Base-by-base conservation (phyloP, 2,797 vertebrate species). In the Liparis tanakae region DNA sequence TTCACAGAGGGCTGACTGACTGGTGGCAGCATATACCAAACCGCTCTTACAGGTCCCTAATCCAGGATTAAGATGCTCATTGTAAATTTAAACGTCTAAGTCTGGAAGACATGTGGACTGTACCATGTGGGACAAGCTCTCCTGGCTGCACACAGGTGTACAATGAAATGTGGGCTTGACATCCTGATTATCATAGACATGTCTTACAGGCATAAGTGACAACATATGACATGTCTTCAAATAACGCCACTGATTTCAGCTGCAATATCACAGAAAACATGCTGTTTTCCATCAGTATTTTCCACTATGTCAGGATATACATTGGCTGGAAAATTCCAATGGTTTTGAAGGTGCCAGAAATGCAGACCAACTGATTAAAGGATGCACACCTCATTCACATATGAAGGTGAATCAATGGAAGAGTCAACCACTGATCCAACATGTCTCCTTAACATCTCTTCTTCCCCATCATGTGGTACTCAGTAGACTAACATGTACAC, bases 291-390 rank as follows among this genome's bases (percentile, higher is more conserved):
- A 56, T 20, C 7, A 18, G 37, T 18, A 55, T 59, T 48, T n/a
- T 44, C 6, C 36, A 7, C 64, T 17, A 0, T 37, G 4, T 39
- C 20, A 22, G 18, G 10, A 36, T n/a, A 46, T 14, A 39, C 20
- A 62, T 3, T 51, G 36, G 33, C 30, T 10, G 2, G 14, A 34
- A 68, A 70, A 65, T 59, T 3, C 2, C 10, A 37, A n/a, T 48
- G n/a, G 14, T 55, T 74, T 55, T 18, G 0, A 68, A 63, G 37
- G 46, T 62, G 22, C 3, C 57, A 36, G 5, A 57, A 64, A 63
- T 78, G 44, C 64, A 68, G 51, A 69, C 73, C 12, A 59, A 18
- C 36, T 17, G 22, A 72, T 41, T 41, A 20, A 76, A 70, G 6
- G 4, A 73, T 48, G 17, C n/a, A 66, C 48, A 46, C 55, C 54